A percentile compares a stretch with the other conserved stretches of the same genome.
These are phyloP conservation scores for Oscheius onirici DNA, from an alignment of 2,888 invertebrate species.

Conservation along the genomic window DNA sequence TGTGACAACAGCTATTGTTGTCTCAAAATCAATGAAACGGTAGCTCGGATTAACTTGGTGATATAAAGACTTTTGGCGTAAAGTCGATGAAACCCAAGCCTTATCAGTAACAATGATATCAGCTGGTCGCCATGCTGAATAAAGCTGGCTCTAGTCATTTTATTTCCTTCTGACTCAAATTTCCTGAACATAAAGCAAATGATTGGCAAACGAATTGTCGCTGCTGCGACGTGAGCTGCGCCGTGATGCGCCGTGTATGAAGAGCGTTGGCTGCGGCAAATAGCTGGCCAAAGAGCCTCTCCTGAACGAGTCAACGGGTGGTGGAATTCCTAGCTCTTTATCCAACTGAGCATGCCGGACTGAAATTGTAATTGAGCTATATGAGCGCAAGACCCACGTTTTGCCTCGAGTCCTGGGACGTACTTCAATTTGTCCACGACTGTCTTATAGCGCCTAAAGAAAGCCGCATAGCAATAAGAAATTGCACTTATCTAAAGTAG, in stretches of 20 bases:
- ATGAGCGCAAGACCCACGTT: slow-evolving; percentile 29
- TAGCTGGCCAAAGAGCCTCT: slow-evolving; percentile 57
- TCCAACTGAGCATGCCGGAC: slow-evolving; percentile 59
- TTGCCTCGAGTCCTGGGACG: slow-evolving; percentile 59
- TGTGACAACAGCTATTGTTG: too few species aligned
- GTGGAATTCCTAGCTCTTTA: slow-evolving; percentile 60
- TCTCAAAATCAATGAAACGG: too few species aligned
- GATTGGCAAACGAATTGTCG: slow-evolving; percentile 51
- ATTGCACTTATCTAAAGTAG: slow-evolving; percentile 54
- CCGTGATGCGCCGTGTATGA: slow-evolving; percentile 37
- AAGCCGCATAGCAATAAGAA: too few species aligned
- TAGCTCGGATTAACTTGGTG: neutral
- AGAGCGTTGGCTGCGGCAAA: slow-evolving; percentile 53
- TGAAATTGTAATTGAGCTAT: slow-evolving; percentile 34
- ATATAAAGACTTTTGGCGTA: neutral
- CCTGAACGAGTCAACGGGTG: slow-evolving; percentile 50
- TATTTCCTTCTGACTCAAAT: slow-evolving; percentile 3
- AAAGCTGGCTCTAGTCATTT: neutral
- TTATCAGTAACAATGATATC: neutral
- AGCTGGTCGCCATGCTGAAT: neutral
- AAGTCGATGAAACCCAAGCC: neutral
- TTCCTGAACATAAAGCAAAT: slow-evolving; percentile 36
- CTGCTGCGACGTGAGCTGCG: slow-evolving; percentile 48
- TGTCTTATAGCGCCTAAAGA: slow-evolving; percentile 51
- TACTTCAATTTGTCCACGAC: slow-evolving; percentile 59